Base-by-base conservation (phyloP, 2,888 invertebrate species). In the Liopterus haemorrhoidalis region DNA sequence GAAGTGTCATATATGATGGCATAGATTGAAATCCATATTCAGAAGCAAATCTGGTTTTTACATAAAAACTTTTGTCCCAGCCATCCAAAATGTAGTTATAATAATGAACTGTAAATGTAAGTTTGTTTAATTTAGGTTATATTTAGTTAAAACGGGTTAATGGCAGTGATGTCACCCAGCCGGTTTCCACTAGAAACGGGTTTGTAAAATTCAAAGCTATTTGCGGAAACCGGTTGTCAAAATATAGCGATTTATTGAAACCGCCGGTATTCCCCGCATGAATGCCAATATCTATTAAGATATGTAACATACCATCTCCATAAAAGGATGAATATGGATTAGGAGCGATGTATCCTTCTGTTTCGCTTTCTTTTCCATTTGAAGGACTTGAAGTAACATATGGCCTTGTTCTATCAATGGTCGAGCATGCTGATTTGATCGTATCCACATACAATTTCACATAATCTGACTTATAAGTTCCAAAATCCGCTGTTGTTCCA, bases 21-120 rank as follows among this genome's bases (percentile, higher is more conserved):
- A 89, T 71, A 0, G 94, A 87, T 67, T 97, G 96, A 54, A 88
- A 85, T 1, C 99, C 99, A 62, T 92, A 99, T 67, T 99, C 99
- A 0, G 97, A 95, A 3, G 85, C 81, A 67, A 97, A 96, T 57
- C 97, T 75, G 0, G 93, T 81, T 9, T 76, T 75, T 0, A 87
- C 87, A 63, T 84, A 94, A 4, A 77, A 80, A 46, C 74, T 76
- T 36, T 79, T 73, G 57, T 86, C 71, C 92, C 93, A 97, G 41
- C 82, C 79, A 59, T 97, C 83, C 16, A 71, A 68, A 0, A 80
- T 41, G 59, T 95, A 93, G 57, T 90, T 85, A 66, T 99, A 97
- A 63, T 82, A 90, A 63, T 97, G 96, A 5, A 86, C 83, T 84
- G 57, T 25, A 70, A 70, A 46, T 37, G 18, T 22, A 25, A 25